These are phyloP conservation scores for Chlorospingus flavigularis DNA, from an alignment of 2,797 vertebrate genomes.

Conservation along the genomic window DNA sequence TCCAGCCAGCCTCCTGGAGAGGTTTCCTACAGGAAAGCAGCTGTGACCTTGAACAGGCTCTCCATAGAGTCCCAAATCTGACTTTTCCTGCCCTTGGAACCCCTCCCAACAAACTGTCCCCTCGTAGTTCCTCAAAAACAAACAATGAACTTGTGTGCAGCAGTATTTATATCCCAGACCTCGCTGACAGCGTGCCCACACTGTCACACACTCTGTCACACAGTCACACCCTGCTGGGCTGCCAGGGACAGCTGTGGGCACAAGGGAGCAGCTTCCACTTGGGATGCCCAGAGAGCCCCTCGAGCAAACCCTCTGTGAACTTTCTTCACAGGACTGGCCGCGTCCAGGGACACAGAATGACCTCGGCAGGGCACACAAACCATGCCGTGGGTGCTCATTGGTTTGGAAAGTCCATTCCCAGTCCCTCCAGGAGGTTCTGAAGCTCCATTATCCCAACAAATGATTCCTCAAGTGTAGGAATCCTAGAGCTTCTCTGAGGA, in stretches of 20 bases:
- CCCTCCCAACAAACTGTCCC: background rate
- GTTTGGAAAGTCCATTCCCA: too few species aligned
- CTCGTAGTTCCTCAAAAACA: background rate
- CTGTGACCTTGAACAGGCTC: constrained; percentile 69
- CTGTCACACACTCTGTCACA: background rate
- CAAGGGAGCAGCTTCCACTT: background rate
- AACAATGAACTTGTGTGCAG: background rate
- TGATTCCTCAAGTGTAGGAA: too few species aligned
- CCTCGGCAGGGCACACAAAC: too few species aligned
- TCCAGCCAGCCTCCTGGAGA: background rate
- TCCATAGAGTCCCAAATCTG: constrained; percentile 79
- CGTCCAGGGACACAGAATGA: too few species aligned
- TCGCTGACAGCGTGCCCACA: background rate
- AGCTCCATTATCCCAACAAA: too few species aligned
- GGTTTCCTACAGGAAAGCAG: constrained; percentile 62
- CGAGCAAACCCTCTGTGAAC: background rate
- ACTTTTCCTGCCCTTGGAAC: background rate
- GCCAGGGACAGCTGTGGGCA: background rate
- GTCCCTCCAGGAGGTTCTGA: too few species aligned
- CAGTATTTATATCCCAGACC: background rate
- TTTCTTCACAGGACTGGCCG: too few species aligned
- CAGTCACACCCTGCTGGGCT: background rate
- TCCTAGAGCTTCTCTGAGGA: too few species aligned
- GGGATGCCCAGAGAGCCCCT: background rate
- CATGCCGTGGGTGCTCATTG: too few species aligned